Base-by-base conservation (phyloP, 2,888 invertebrate species). In the Gymnocheta viridis region DNA sequence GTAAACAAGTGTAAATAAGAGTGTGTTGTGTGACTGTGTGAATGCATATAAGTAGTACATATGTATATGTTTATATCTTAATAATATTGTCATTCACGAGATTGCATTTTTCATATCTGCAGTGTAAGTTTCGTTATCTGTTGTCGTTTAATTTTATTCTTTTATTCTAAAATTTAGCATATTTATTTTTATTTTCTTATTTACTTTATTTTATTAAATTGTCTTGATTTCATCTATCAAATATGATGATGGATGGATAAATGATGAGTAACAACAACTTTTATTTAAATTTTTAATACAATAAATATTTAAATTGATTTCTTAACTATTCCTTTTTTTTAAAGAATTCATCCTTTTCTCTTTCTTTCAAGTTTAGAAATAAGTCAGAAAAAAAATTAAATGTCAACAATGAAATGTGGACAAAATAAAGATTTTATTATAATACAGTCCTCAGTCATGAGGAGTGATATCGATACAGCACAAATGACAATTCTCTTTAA, bases 251-350 rank as follows among this genome's bases (percentile, higher is more conserved):
- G 49, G 35, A 72, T 72, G 79, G 79, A 72, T 56, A 38, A 27
- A 72, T 72, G 79, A 79, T 72, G 79, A 72, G 38, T 38, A 27
- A 29, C 49, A 51, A 51, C 6, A 60, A 78, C 60, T 60, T 51
- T 27, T 17, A 49, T 54, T 35, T 24, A 0, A 17, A 35, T 73
- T 70, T 70, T 64, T 70, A 77, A 67, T 67, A 60, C 47, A 49
- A 76, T 67, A 58, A 58, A 49, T 27, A 77, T 60, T 58, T 49
- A 60, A 67, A 77, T 77, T 60, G 77, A 77, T 58, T 77, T 58
- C 9, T 9, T 14, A 56, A 38, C 32, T 58, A n/a, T 9, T 35
- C 14, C 12, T 51, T 69, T 69, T 24, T 51, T 69, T 69, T 24
- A 54, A n/a, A 19, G 32, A 29, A 44, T 27, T 9, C n/a, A 41